Evolutionary conservation across 2,797 vertebrate genomes (phyloP).

Genomic region (Rhynchonycteris naso): DNA sequence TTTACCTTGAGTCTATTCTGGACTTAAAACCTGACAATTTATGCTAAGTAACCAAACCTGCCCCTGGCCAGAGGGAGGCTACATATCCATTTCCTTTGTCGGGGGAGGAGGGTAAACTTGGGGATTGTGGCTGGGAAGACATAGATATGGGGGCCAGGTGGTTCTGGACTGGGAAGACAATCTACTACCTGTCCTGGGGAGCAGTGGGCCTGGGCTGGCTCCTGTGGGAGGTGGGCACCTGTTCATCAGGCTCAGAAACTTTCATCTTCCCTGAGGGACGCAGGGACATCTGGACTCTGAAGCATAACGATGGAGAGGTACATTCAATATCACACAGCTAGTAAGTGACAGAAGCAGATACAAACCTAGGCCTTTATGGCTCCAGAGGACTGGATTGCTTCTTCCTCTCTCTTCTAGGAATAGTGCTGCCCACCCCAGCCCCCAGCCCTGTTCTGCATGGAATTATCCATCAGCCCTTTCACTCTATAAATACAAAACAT

Average conservation of each 20-base stretch:
- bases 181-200: background rate
- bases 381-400: background rate
- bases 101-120: background rate
- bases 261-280: background rate
- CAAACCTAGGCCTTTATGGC: background rate
- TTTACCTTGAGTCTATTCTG: background rate
- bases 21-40: background rate
- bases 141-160: background rate
- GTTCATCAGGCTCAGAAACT: background rate
- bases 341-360: background rate
- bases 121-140: background rate
- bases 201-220: background rate
- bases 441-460: background rate
- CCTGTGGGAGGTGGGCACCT: background rate
- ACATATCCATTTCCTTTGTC: background rate
- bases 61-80: background rate
- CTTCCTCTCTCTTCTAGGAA: rapidly evolving
- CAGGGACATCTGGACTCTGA: background rate
- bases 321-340: background rate
- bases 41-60: background rate
- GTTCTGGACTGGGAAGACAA: background rate
- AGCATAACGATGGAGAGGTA: background rate
- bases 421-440: background rate
- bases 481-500: background rate
- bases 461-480: background rate